phyloP scores from a whole-genome alignment of 2,888 invertebrate species.

The Ariolimax columbianus region DNA sequence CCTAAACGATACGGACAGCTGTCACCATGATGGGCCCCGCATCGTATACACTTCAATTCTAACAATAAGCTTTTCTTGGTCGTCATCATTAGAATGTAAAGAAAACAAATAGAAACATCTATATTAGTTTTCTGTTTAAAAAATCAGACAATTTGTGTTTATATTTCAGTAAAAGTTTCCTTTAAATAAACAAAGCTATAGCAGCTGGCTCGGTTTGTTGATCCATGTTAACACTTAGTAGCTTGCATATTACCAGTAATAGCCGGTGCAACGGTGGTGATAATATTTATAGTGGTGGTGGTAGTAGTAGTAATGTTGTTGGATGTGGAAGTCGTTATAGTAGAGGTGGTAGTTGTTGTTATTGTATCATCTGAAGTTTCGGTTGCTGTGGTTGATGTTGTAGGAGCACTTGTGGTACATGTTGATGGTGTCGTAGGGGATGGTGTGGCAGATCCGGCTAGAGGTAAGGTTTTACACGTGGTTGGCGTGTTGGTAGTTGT shows the following conservation, averaged over 20 bases:
- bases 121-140: too few species aligned
- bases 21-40: too few species aligned
- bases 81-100: too few species aligned
- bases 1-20: too few species aligned
- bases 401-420: not conserved
- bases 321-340: not conserved
- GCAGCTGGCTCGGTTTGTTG: too few species aligned
- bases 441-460: slow-evolving; percentile 27
- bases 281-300: not conserved
- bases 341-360: not conserved
- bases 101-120: too few species aligned
- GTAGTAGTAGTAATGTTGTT: not conserved
- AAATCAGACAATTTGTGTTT: too few species aligned
- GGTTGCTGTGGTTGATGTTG: slow-evolving; percentile 24
- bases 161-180: too few species aligned
- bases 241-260: not conserved
- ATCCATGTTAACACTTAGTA: not conserved
- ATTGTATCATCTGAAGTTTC: not conserved
- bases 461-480: not conserved
- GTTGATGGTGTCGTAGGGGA: not conserved
- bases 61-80: too few species aligned
- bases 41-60: too few species aligned
- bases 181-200: too few species aligned
- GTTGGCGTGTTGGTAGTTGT: slow-evolving; percentile 2
- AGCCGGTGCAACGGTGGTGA: not conserved